Evolutionary conservation across 2,113 vertebrate genomes (phyloP), one percentile per base, ranked within the genome.

Genomic region (Corythornis cristatus): DNA sequence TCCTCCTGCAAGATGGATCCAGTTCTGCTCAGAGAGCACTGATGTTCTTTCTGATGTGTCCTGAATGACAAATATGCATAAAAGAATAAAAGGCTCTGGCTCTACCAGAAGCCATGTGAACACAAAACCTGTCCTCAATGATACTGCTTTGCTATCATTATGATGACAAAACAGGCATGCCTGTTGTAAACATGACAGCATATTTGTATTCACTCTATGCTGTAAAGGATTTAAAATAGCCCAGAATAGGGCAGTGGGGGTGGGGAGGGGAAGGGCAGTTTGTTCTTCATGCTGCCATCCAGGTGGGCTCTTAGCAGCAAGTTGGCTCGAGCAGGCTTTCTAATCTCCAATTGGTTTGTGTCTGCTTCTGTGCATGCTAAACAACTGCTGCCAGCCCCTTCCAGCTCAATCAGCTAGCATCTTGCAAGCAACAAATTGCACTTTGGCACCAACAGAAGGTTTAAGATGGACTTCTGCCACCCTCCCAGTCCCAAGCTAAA

Each of bases 391-490:
- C 60, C 33, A 56, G 78, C 35, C 75, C 58, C 75, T 88, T 93
- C 68, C 78, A 84, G 89, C 87, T 94, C 83, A 83, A 92, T 85
- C 85, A 91, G 76, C 83, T 71, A 67, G 88, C 79, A 92, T 77
- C 93, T 88, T 96, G 96, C 91, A 96, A 93, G 92, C 56, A 58
- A 95, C 84, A 96, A 95, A 97, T 71, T 97, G 92, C 65, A 92
- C 90, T 95, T 90, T 97, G 97, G 96, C 96, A 93, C 4, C 43
- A 94, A 88, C 87, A 93, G 88, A 96, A 96, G 94, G 72, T 86
- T 95, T 60, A 78, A 86, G 81, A 96, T 97, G 96, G 96, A 96
- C 31, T 85, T 72, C 58, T 97, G 97, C 91, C 96, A 97, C 86
- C 46, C 60, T 95, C 81, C 61, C 86, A 73, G 88, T 96, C 86